These are phyloP conservation scores for Carposina sasakii DNA, from an alignment of 1,140 invertebrate species.

Conservation along the genomic window DNA sequence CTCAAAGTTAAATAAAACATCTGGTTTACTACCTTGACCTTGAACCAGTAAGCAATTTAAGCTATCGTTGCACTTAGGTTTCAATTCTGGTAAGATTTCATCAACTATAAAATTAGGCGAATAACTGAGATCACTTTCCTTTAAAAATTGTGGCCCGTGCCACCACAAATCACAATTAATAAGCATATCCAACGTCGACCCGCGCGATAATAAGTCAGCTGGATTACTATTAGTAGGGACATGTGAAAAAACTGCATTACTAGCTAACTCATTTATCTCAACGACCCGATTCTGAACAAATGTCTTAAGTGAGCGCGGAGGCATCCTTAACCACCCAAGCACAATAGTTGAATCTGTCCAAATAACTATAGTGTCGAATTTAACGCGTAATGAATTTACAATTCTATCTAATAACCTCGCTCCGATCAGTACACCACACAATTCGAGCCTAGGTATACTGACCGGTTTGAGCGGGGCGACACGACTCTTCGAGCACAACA, in stretches of 20 bases:
- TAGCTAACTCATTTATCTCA: background rate
- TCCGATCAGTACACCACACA: slow-evolving; percentile 3
- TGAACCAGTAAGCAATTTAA: too few species aligned
- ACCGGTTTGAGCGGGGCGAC: background rate
- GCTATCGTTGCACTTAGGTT: too few species aligned
- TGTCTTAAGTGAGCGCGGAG: background rate
- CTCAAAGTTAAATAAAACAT: too few species aligned
- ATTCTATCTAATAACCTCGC: background rate
- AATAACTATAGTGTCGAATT: background rate
- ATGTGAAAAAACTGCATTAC: background rate
- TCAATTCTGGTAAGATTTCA: too few species aligned
- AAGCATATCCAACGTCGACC: background rate
- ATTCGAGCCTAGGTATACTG: background rate
- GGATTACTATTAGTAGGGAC: background rate
- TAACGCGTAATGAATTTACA: background rate
- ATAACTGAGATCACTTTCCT: background rate
- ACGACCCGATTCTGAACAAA: slow-evolving; percentile 1
- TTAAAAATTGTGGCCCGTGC: background rate
- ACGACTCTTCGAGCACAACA: background rate
- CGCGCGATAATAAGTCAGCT: background rate
- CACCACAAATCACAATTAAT: background rate
- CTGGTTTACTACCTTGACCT: too few species aligned
- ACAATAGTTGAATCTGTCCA: slow-evolving; percentile 5
- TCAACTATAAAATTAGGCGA: too few species aligned
- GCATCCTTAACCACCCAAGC: background rate